Evolutionary conservation across 2,113 vertebrate species (phyloP).

Genomic region (Xenopus tropicalis): DNA sequence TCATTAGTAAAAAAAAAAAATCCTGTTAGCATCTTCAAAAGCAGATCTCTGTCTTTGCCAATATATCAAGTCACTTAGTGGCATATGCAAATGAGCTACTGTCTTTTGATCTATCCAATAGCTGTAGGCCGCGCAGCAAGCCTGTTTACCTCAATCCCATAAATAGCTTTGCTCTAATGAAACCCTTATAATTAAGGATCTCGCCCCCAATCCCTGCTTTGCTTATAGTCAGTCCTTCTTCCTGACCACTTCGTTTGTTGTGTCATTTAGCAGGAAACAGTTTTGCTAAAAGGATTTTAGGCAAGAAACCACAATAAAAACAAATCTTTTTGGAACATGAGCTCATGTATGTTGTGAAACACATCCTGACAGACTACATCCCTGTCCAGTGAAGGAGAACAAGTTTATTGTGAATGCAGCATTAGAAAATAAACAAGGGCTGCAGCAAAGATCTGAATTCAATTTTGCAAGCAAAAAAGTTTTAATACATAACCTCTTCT

Average conservation of each 20-base stretch:
- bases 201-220: neutral
- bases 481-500: no score
- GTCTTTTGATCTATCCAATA: no score
- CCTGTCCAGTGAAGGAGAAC: neutral
- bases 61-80: no score
- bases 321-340: constrained; percentile 13
- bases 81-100: no score
- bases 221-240: neutral
- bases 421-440: constrained; percentile 30
- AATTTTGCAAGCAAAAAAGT: constrained; percentile 1
- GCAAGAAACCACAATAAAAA: constrained; percentile 1
- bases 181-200: no score
- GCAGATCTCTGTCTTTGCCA: no score
- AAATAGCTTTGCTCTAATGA: no score
- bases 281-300: constrained; percentile 6
- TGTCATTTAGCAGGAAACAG: neutral
- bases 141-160: no score
- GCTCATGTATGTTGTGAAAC: constrained; percentile 18
- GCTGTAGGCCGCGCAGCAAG: no score
- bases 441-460: neutral
- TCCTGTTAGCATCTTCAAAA: no score
- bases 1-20: no score
- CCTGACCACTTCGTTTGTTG: neutral
- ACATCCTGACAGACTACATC: constrained; percentile 18
- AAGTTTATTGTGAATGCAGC: constrained; percentile 21